Percentiles rank a stretch among this genome's conserved stretches.
These are phyloP conservation scores for Podarcis muralis DNA, from an alignment of 2,113 vertebrate species.

Conservation along the genomic window DNA sequence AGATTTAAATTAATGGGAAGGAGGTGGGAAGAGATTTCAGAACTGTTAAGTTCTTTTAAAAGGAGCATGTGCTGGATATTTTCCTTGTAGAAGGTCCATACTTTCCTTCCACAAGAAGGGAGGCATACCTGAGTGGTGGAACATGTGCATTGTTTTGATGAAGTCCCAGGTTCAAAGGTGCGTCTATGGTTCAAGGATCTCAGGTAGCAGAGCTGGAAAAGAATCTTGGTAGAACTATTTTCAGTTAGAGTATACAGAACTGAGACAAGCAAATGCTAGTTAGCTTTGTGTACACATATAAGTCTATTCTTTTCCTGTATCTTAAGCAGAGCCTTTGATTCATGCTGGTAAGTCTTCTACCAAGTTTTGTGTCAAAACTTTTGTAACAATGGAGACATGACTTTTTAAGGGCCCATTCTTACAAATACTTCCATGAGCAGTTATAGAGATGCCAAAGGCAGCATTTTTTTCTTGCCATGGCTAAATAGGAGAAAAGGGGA, in stretches of 20 bases:
- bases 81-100: neutral
- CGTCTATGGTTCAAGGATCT: neutral
- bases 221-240: neutral
- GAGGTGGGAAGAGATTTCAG: neutral
- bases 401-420: neutral
- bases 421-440: neutral
- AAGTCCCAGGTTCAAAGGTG: neutral
- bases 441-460: neutral
- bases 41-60: neutral
- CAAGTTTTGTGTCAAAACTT: neutral
- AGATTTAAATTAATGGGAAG: neutral
- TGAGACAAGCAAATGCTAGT: neutral
- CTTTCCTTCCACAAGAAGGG: neutral
- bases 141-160: neutral
- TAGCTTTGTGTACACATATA: neutral
- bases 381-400: slow-evolving; percentile 4
- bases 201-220: neutral
- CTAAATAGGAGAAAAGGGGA: neutral
- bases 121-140: neutral
- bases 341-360: neutral
- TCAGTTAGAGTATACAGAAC: neutral
- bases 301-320: neutral
- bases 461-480: neutral
- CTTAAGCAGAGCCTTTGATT: neutral
- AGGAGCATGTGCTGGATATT: neutral